Evolutionary conservation across 2,797 vertebrate genomes (phyloP).

Genomic region (Falco peregrinus): DNA sequence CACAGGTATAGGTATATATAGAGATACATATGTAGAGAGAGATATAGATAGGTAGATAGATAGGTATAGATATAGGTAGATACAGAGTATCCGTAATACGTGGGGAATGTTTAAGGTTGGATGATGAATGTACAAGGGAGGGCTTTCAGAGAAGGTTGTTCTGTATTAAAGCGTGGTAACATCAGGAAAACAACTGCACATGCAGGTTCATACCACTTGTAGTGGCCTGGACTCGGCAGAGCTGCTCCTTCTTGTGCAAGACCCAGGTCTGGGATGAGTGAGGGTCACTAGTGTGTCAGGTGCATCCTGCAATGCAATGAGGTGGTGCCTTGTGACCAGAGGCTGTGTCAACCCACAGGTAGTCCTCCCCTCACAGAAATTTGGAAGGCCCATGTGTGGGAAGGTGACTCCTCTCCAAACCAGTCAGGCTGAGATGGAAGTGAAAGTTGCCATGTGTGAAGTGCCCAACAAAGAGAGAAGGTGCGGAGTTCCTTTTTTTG

Average conservation of each 20-base stretch:
- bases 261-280: not conserved
- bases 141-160: not conserved
- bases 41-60: too few species aligned
- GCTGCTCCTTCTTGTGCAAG: not conserved
- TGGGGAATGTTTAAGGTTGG: not conserved
- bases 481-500: not conserved
- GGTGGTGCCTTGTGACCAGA: not conserved
- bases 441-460: not conserved
- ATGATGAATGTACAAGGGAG: not conserved
- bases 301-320: not conserved
- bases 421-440: not conserved
- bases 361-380: not conserved
- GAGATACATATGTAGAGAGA: too few species aligned
- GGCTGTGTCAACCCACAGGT: not conserved
- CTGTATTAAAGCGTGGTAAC: not conserved
- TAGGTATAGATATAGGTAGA: too few species aligned
- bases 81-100: not conserved
- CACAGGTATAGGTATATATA: too few species aligned
- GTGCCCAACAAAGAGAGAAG: not conserved
- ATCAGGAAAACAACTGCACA: not conserved
- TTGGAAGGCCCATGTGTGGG: not conserved
- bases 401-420: not conserved
- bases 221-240: not conserved
- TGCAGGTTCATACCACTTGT: not conserved
- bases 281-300: not conserved